A percentile compares a stretch with the other conserved stretches of the same genome.
phyloP scores from a whole-genome alignment of 2,797 vertebrate species.

The Distichodus sexfasciatus region DNA sequence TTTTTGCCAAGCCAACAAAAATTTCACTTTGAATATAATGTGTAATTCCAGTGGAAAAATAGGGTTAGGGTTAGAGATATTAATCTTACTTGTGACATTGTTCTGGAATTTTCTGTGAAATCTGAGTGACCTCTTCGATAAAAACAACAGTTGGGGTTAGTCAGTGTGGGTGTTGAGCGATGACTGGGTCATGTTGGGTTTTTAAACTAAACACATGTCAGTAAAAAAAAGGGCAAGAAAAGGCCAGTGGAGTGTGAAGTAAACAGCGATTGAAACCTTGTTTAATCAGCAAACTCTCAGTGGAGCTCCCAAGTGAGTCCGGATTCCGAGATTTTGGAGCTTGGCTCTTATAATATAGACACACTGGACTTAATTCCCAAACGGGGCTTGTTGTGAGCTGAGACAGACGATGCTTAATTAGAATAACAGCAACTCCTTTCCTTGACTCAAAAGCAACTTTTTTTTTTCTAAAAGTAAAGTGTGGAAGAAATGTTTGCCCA shows the following conservation, averaged over 20 bases:
- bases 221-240: not conserved
- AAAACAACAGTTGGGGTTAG: not conserved
- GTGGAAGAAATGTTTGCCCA: not conserved
- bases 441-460: slow-evolving; percentile 1
- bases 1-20: too few species aligned
- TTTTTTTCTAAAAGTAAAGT: not conserved
- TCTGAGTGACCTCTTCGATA: not conserved
- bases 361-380: not conserved
- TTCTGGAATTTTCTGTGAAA: too few species aligned
- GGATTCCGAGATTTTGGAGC: not conserved
- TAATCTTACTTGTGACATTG: too few species aligned
- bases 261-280: not conserved
- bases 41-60: too few species aligned
- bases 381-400: slow-evolving; percentile 9
- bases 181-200: not conserved
- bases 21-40: too few species aligned
- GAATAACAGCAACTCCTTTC: too few species aligned
- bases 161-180: slow-evolving; percentile 12
- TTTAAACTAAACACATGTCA: not conserved
- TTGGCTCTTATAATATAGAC: not conserved
- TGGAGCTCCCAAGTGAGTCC: not conserved
- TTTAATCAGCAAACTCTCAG: not conserved
- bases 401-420: slow-evolving; percentile 29
- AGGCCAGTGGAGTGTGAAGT: not conserved
- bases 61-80: too few species aligned